Percentiles rank a stretch among this genome's conserved stretches.
phyloP scores from a whole-genome alignment of 2,797 vertebrate species.

The Periparus ater region DNA sequence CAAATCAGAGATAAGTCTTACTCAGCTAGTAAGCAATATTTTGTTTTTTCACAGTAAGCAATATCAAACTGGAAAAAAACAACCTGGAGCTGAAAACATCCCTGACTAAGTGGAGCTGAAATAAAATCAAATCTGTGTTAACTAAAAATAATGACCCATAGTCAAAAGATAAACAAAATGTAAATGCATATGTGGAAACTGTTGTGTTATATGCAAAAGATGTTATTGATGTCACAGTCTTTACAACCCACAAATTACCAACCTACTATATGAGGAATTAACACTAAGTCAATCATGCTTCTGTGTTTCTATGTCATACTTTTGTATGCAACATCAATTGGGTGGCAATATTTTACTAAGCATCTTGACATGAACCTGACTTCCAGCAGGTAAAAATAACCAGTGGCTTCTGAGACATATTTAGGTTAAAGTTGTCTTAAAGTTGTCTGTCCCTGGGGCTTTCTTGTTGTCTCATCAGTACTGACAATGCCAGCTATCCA shows the following conservation, averaged over 20 bases:
- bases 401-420: background rate
- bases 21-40: background rate
- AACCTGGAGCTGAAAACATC: background rate
- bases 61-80: background rate
- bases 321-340: background rate
- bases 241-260: background rate
- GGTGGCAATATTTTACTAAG: background rate
- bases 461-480: background rate
- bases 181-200: background rate
- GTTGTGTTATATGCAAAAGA: background rate
- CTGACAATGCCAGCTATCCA: background rate
- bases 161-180: background rate
- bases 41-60: background rate
- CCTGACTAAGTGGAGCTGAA: background rate
- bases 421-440: background rate
- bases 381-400: background rate
- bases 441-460: background rate
- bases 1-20: background rate
- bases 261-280: background rate
- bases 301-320: background rate
- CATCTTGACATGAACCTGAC: background rate
- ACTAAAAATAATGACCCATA: background rate
- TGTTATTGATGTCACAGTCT: background rate
- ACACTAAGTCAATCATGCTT: background rate
- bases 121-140: background rate